These are phyloP conservation scores for Mormoops blainvillei DNA, from an alignment of 2,113 vertebrate species.

Conservation along the genomic window DNA sequence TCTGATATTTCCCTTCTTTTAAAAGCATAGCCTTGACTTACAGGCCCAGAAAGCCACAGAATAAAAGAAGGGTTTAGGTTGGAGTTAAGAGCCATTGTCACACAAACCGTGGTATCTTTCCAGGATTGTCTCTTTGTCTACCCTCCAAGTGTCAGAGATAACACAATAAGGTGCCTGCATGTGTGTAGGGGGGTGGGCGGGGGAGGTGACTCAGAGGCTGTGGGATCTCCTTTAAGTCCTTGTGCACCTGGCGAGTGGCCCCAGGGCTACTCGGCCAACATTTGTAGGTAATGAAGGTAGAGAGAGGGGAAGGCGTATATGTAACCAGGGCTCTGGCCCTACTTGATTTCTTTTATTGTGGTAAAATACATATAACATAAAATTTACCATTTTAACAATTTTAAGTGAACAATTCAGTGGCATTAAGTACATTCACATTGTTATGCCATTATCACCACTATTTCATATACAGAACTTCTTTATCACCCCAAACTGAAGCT, in stretches of 20 bases:
- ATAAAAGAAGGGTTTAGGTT: not conserved
- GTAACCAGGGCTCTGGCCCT: not conserved
- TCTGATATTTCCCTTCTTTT: not conserved
- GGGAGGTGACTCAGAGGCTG: not conserved
- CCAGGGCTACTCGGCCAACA: not conserved
- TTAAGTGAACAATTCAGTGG: not conserved
- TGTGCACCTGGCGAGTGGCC: not conserved
- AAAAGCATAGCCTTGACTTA: not conserved
- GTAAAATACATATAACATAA: not conserved
- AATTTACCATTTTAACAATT: not conserved
- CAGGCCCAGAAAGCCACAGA: not conserved
- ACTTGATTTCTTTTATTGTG: not conserved
- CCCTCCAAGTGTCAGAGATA: not conserved
- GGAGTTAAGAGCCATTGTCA: not conserved
- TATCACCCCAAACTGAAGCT: not conserved
- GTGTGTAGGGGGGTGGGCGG: not conserved
- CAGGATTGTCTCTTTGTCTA: not conserved
- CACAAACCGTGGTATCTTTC: not conserved
- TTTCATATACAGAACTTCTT: not conserved
- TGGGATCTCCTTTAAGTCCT: not conserved
- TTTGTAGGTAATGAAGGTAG: not conserved
- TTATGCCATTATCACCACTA: not conserved
- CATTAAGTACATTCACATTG: not conserved
- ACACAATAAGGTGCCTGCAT: not conserved
- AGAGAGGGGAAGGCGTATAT: not conserved